Percentiles rank a stretch among this genome's conserved stretches.
These are phyloP conservation scores for Mesitornis unicolor DNA, from an alignment of 2,113 vertebrate genomes.

Conservation along the genomic window DNA sequence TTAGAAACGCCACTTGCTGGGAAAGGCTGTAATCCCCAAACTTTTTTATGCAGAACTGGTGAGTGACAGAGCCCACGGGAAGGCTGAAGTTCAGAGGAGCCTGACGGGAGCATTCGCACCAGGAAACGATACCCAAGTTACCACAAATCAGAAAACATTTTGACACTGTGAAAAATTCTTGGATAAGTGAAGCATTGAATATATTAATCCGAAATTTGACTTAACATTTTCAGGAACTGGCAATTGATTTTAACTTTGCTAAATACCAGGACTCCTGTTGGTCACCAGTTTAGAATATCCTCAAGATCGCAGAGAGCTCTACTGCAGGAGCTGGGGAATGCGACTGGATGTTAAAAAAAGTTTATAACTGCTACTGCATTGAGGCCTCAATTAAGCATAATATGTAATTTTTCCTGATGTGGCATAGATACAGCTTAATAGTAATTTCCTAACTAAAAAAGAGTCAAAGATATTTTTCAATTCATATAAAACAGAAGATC, in stretches of 20 bases:
- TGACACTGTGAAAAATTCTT: neutral
- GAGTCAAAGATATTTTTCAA: neutral
- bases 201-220: neutral
- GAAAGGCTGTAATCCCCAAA: neutral
- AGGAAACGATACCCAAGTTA: neutral
- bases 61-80: neutral
- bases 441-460: neutral
- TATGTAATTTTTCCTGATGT: neutral
- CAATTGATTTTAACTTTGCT: neutral
- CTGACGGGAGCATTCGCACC: neutral
- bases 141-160: neutral
- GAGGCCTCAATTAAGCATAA: neutral
- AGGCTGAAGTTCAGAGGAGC: neutral
- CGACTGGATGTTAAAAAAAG: neutral
- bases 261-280: neutral
- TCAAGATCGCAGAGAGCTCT: accelerated
- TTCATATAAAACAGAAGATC: neutral
- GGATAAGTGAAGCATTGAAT: neutral
- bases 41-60: neutral
- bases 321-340: neutral
- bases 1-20: neutral
- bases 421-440: neutral
- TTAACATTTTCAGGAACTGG: neutral
- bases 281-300: neutral
- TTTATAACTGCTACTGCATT: neutral